Base-by-base conservation (phyloP, 2,113 vertebrate species). In the Crotalus viridis region DNA sequence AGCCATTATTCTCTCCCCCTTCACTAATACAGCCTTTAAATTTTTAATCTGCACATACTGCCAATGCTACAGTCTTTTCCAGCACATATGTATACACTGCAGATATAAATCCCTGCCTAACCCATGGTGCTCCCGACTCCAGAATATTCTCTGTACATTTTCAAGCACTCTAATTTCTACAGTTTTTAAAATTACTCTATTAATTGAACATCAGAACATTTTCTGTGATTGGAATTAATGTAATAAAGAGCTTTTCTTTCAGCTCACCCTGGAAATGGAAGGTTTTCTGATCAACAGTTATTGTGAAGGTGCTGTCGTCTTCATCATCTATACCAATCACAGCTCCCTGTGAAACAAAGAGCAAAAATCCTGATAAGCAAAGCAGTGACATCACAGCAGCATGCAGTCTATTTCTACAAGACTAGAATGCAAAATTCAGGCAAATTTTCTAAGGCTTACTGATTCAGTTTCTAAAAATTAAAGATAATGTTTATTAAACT, bases 271-370 rank as follows among this genome's bases (percentile, higher is more conserved):
- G 99, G 97, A 99, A 99, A 98, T 99, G 99, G 98, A 99, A 99
- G 98, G 99, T 99, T 99, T 99, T 99, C 98, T 99, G 99, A 98
- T 99, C 99, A 98, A 99, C 99, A 96, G 99, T 99, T 98, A 99
- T 99, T 97, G 99, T 99, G 98, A 99, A 99, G 97, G 99, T 99
- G 98, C 99, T 99, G 98, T 99, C 99, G 98, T 99, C 99, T 97
- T 99, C 99, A 97, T 99, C 99, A 98, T 99, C 99, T 94, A 99
- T 99, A 98, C 99, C 99, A 98, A 99, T 99, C 98, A 99, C 99
- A 98, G 99, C 99, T 98, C 99, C 99, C 99, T 99, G 98, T 96
- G 97, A 98, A 97, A 99, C 97, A 98, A 98, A 98, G 98, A 98
- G 98, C 97, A 97, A 95, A 97, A 97, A 98, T 97, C 96, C 97